Evolutionary conservation across 2,113 vertebrate species (phyloP), one percentile per base, ranked within the genome.

Genomic region (Xyliphius kryptos): DNA sequence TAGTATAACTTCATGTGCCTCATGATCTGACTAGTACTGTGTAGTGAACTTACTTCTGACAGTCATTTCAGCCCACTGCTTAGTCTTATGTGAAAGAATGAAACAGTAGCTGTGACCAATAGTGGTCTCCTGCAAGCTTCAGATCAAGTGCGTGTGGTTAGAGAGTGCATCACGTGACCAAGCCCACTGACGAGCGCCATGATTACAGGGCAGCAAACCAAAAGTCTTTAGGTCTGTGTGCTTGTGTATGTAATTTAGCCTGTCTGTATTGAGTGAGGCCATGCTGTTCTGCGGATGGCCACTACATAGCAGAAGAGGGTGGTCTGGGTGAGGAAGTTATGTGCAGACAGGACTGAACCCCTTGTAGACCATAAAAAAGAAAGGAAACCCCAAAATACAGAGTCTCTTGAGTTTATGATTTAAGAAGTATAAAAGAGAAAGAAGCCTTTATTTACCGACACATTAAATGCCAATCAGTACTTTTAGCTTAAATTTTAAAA

Each of bases 121-220:
- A 73, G 74, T 64, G 81, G 79, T 80, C 79, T 80, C 73, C 81
- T 73, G 82, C 75, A 66, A 82, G 83, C 83, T 81, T 86, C 78
- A 75, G 70, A 82, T 86, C 83, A 86, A 88, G 85, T 83, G 82
- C 82, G 82, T 84, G 86, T 82, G 87, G 87, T 86, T 80, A 77
- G 76, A 72, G 74, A 65, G 69, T 41, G 49, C 67, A 76, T 82
- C 85, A 86, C 76, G 82, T 88, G 85, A 86, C 60, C 58, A 46
- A 43, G 21, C 62, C 63, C 56, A 75, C 72, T 74, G 53, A 61
- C 79, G 78, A 56, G 66, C 78, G 76, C 61, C 79, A 76, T 87
- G 84, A 88, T 89, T 87, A 88, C 80, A 88, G 83, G 85, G 84
- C 80, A 85, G 68, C 71, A 68, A 67, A 75, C 71, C 64, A 77